Percentiles rank a stretch among this genome's conserved stretches.
phyloP scores from a whole-genome alignment of 1,140 invertebrate genomes.

The Platyscapa corneri region DNA sequence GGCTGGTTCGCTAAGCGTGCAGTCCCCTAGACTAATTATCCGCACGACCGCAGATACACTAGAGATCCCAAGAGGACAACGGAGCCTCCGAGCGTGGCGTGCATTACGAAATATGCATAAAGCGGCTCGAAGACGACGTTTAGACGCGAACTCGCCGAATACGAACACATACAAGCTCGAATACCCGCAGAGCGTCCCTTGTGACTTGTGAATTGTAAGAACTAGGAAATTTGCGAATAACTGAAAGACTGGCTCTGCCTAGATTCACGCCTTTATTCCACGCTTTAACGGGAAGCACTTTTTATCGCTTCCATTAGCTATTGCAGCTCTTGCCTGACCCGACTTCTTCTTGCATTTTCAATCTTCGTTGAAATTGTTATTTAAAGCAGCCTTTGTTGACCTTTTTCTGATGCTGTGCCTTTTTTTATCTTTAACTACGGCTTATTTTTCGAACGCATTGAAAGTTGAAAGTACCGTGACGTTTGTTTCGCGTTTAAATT shows the following conservation, averaged over 20 bases:
- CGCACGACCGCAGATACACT: constrained; percentile 50
- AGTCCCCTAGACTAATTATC: constrained; percentile 52
- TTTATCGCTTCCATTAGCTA: too few relatives aligned
- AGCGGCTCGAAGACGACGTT: too few relatives aligned
- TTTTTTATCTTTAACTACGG: background rate
- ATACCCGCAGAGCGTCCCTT: too few relatives aligned
- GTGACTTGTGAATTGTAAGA: too few relatives aligned
- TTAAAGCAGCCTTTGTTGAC: background rate
- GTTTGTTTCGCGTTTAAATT: background rate
- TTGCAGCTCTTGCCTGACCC: too few relatives aligned
- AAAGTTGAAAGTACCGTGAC: background rate
- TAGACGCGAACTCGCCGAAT: too few relatives aligned
- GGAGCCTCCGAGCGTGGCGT: background rate
- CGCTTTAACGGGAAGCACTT: too few relatives aligned
- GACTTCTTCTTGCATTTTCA: background rate
- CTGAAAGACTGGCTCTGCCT: too few relatives aligned
- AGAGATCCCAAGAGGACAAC: constrained; percentile 42
- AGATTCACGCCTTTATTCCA: too few relatives aligned
- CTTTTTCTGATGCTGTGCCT: background rate
- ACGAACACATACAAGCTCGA: too few relatives aligned
- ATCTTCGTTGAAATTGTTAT: background rate
- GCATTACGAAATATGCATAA: too few relatives aligned
- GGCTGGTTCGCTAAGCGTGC: background rate
- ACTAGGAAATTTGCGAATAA: too few relatives aligned
- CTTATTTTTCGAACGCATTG: background rate